Conservation (phyloP, 2,113 vertebrate species). For the Onychostruthus taczanowskii region DNA sequence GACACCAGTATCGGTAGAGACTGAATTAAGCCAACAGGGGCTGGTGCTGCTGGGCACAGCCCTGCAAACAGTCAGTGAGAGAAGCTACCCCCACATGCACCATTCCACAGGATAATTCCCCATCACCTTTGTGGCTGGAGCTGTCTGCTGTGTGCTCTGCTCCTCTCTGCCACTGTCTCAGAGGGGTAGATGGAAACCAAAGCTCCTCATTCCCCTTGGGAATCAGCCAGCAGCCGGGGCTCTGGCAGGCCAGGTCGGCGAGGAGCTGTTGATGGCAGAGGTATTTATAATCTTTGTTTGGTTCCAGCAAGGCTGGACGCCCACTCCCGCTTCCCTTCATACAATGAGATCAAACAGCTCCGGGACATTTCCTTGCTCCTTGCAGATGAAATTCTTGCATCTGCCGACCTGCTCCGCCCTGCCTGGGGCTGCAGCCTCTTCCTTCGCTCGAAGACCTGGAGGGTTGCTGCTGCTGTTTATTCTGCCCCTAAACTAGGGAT, state of each 20-base stretch:
- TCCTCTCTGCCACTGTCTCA: fast-evolving
- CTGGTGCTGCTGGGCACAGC: fast-evolving
- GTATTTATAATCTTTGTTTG: constrained; percentile 63
- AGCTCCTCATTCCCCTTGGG: not conserved
- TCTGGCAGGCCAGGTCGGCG: fast-evolving
- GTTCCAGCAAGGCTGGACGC: constrained; percentile 45
- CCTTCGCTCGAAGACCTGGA: fast-evolving
- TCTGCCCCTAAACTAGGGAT: not conserved
- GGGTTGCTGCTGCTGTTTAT: not conserved
- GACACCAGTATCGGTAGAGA: fast-evolving
- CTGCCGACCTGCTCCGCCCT: not conserved
- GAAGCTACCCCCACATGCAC: fast-evolving
- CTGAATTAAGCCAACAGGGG: not conserved
- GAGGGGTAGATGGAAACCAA: not conserved
- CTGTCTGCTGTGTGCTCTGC: fast-evolving
- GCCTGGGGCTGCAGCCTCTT: not conserved
- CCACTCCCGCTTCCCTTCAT: constrained; percentile 41
- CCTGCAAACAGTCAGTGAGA: fast-evolving
- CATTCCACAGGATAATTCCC: not conserved
- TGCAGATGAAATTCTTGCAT: constrained; percentile 11
- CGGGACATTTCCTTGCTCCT: constrained; percentile 33
- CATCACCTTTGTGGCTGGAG: not conserved
- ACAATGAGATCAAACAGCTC: constrained; percentile 64
- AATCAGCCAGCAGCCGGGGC: not conserved
- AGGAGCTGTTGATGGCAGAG: not conserved